Conservation (phyloP, 2,113 vertebrate genomes). For the Irena cyanogastra region DNA sequence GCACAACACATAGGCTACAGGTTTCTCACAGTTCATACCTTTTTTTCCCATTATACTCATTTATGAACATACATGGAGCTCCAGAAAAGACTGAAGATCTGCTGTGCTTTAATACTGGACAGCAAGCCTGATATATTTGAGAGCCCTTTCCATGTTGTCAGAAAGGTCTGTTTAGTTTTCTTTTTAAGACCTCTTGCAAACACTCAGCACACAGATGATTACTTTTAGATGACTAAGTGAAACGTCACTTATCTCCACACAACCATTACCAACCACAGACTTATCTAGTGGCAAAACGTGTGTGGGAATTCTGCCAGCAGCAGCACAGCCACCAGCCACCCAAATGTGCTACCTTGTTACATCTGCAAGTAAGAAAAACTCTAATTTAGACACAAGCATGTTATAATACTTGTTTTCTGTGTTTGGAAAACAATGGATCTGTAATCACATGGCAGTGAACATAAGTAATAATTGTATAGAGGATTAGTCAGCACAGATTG, state of each 20-base stretch:
- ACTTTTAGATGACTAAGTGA: background rate
- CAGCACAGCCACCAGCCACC: background rate
- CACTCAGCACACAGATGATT: background rate
- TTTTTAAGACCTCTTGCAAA: background rate
- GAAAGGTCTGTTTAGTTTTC: background rate
- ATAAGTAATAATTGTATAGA: background rate
- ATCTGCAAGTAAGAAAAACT: background rate
- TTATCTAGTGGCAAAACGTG: background rate
- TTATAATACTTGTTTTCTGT: background rate
- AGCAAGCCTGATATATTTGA: background rate
- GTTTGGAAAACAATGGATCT: background rate
- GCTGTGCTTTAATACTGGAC: background rate
- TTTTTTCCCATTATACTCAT: background rate
- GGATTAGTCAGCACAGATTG: background rate
- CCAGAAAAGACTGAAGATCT: background rate
- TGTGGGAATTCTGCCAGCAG: conserved; percentile 3
- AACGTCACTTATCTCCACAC: background rate
- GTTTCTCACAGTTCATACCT: background rate
- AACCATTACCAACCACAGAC: background rate
- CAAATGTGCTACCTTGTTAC: background rate
- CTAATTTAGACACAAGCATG: background rate
- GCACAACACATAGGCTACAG: background rate
- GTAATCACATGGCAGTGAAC: background rate
- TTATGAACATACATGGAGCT: background rate
- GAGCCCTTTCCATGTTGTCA: background rate